Percentiles rank a stretch among this genome's conserved stretches.
Evolutionary conservation across 2,888 invertebrate species (phyloP).

Genomic region (Hesperia comma): DNA sequence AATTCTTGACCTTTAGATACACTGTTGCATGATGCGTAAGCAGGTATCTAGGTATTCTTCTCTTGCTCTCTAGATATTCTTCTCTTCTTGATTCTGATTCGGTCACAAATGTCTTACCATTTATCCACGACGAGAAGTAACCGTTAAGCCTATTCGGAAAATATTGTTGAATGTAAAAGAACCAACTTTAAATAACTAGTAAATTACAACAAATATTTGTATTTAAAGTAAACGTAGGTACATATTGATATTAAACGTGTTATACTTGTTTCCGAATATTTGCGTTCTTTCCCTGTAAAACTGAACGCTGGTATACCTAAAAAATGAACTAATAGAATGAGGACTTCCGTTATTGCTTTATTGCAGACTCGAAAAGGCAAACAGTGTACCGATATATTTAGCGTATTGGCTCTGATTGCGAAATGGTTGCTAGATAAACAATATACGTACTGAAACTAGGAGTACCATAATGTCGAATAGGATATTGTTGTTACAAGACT

Average conservation of each 20-base stretch:
- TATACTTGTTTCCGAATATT: neutral
- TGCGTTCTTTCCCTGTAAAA: neutral
- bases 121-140: too few species aligned
- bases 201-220: too few species aligned
- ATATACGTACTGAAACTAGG: slow-evolving; percentile 40
- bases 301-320: neutral
- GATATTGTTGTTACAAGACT: neutral
- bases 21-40: too few species aligned
- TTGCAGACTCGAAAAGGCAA: slow-evolving; percentile 9
- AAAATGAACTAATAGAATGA: neutral
- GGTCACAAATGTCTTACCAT: too few species aligned
- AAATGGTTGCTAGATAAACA: slow-evolving; percentile 73
- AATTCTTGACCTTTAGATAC: too few species aligned
- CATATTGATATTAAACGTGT: neutral
- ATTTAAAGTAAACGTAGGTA: too few species aligned
- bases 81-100: too few species aligned
- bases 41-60: too few species aligned
- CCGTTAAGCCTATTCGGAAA: too few species aligned
- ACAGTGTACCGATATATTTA: slow-evolving; percentile 31
- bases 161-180: too few species aligned
- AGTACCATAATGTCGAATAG: neutral
- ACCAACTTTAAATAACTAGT: too few species aligned
- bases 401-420: slow-evolving; percentile 64
- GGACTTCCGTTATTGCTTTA: slow-evolving; percentile 19
- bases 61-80: too few species aligned